Base-by-base conservation (phyloP, 2,888 invertebrate genomes). In the Plusia festucae region DNA sequence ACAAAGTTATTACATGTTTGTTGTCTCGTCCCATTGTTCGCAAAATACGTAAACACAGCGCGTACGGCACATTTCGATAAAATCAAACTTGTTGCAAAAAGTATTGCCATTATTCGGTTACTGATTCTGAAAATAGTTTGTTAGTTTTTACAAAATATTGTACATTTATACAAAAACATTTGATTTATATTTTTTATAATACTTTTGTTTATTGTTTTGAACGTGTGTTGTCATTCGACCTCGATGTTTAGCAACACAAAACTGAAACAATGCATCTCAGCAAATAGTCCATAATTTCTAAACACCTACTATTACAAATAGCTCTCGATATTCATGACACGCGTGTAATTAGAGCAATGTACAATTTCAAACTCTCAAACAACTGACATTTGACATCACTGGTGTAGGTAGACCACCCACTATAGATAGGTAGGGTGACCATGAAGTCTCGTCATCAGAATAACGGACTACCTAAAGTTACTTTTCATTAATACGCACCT, bases 351-450 rank as follows among this genome's bases (percentile, higher is more conserved):
- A 71, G 54, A 60, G 27, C 58, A 62, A 30, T 24, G 20, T 63
- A 67, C 58, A 67, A 61, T 74, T 69, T 79, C 67, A 65, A 72
- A 44, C 63, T 64, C 61, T 60, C 76, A 70, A 72, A 78, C 58
- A 9, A 63, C 61, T 59, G 60, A 55, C 57, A 61, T 70, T 65
- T 69, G 68, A 76, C 64, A 73, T 78, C 81, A 62, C 67, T 78
- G 73, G 70, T 81, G 85, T 84, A 82, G 84, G 82, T 79, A 79
- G 87, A 79, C 88, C 88, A 88, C 88, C 87, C 88, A 87, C 82
- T 69, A 71, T 74, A 78, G 62, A 54, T 59, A 34, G 70, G 64
- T 83, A 82, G 74, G 67, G 81, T 82, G 75, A 70, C 83, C 82
- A 84, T 66, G 49, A 16, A 16, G 57, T 58, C 69, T 20, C 15